Conservation (phyloP, 92 coral and sea anemone genomes). For the Actinernus sp. region DNA sequence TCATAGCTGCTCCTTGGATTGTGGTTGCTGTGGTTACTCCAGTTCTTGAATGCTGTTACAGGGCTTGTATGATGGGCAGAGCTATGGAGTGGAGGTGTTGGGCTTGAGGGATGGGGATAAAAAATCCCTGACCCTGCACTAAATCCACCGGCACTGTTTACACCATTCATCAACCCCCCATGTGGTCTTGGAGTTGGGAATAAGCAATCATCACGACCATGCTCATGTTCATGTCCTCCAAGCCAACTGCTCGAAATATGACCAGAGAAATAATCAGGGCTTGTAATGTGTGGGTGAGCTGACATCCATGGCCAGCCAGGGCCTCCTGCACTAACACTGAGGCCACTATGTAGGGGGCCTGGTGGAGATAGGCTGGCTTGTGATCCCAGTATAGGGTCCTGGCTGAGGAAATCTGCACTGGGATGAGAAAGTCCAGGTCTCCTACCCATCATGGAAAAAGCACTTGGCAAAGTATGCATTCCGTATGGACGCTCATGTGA, state of each 20-base stretch:
- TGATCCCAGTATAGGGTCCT: conserved; percentile 85
- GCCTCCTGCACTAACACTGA: conserved; percentile 75
- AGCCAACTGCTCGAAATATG: conserved; percentile 88
- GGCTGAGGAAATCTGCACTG: conserved; percentile 74
- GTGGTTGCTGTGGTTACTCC: conserved; percentile 79
- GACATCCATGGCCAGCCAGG: conserved; percentile 96
- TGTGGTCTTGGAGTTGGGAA: conserved; percentile 59
- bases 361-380: conserved; percentile 81
- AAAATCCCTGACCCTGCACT: conserved; percentile 88
- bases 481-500: conserved; percentile 93
- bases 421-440: conserved; percentile 75
- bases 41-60: conserved; percentile 22
- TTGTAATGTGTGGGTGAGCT: conserved; percentile 79
- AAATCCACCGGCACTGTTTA: conserved; percentile 66
- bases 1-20: conserved; percentile 73
- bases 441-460: conserved; percentile 97
- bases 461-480: conserved; percentile 85
- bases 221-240: conserved; percentile 92
- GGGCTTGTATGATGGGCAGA: conserved; percentile 80
- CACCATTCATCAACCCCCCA: conserved; percentile 68
- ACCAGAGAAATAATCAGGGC: conserved; percentile 84
- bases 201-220: conserved; percentile 74
- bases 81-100: conserved; percentile 73
- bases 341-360: conserved; percentile 80
- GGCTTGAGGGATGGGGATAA: conserved; percentile 81